These are phyloP conservation scores for Poeciliopsis prolifica DNA, from an alignment of 2,113 vertebrate genomes.

Conservation along the genomic window DNA sequence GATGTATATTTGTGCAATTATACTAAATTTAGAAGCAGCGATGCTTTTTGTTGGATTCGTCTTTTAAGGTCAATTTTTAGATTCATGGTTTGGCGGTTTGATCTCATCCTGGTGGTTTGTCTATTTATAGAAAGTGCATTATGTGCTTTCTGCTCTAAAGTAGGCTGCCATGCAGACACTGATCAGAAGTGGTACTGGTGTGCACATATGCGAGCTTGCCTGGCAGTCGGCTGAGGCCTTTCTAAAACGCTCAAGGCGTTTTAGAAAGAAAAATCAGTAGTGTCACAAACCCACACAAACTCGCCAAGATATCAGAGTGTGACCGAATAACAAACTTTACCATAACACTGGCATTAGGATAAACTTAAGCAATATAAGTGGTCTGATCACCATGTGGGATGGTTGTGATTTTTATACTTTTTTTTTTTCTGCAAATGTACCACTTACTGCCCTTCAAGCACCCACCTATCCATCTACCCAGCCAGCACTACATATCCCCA, in stretches of 20 bases:
- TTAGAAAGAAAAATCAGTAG: conserved; percentile 34
- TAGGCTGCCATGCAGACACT: conserved; percentile 21
- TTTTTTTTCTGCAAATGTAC: conserved; percentile 26
- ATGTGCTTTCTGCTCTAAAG: conserved; percentile 23
- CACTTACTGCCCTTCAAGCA: conserved; percentile 28
- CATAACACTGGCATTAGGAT: neutral
- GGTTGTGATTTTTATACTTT: conserved; percentile 12
- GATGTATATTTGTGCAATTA: neutral
- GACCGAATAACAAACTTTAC: conserved; percentile 13
- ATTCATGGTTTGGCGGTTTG: conserved; percentile 16
- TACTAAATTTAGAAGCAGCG: conserved; percentile 1
- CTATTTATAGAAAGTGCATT: conserved; percentile 55
- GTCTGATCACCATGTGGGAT: conserved; percentile 25
- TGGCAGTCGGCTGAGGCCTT: conserved; percentile 21
- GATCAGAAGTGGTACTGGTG: conserved; percentile 10
- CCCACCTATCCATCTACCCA: conserved; percentile 34
- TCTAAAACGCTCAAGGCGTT: conserved; percentile 12
- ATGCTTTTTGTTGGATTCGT: neutral
- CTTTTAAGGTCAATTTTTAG: conserved; percentile 8
- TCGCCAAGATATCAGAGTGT: neutral
- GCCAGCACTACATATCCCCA: conserved; percentile 37
- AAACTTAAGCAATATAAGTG: conserved; percentile 10
- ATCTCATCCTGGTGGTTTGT: conserved; percentile 15
- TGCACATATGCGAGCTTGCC: conserved; percentile 16
- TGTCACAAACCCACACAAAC: conserved; percentile 9